Conservation (phyloP, 1,140 invertebrate genomes). For the Semibalanus balanoides region DNA sequence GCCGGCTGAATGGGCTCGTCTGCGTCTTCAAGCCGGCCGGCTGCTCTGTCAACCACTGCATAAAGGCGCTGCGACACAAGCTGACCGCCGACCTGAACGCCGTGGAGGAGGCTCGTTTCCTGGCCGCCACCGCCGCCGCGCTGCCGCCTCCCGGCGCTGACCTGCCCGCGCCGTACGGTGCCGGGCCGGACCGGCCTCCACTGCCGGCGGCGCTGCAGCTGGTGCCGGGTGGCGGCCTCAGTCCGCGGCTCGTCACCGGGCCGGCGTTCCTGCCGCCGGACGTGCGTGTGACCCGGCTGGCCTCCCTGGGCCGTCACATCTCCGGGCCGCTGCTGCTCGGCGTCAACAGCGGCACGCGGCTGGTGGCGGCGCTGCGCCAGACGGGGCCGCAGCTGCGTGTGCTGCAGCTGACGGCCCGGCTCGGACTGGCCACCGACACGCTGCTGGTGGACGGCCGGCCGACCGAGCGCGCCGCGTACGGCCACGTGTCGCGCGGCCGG, state of each 20-base stretch:
- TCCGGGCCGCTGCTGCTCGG: background rate
- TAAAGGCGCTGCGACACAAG: background rate
- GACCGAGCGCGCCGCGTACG: conserved; percentile 51
- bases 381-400: conserved; percentile 40
- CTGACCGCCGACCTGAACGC: background rate
- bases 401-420: conserved; percentile 58
- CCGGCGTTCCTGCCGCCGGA: background rate
- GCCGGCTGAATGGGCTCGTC: background rate
- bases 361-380: conserved; percentile 30
- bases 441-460: conserved; percentile 55
- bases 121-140: background rate
- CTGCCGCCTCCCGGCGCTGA: background rate
- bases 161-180: background rate
- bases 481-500: conserved; percentile 45
- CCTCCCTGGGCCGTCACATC: background rate
- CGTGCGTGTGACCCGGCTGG: background rate
- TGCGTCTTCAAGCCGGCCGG: background rate
- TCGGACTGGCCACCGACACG: conserved; percentile 63
- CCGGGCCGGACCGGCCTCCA: background rate
- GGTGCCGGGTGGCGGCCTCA: background rate
- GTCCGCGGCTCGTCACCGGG: background rate
- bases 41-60: background rate
- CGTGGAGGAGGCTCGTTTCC: background rate
- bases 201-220: background rate
- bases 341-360: background rate